Evolutionary conservation across 2,113 vertebrate species (phyloP).

Genomic region (Eurystomus gularis): DNA sequence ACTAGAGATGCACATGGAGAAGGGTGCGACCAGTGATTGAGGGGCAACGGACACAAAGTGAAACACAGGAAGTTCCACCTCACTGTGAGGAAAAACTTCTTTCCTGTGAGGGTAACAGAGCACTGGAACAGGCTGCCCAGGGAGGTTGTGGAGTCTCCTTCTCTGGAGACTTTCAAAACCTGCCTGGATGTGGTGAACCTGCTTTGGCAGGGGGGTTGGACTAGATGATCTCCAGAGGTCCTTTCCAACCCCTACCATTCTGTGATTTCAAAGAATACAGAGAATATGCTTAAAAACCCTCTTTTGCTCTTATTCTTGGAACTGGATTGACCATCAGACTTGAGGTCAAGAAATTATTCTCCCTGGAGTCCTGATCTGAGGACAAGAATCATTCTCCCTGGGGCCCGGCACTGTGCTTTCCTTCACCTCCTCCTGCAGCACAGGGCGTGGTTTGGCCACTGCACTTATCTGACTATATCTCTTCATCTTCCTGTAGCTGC

Average conservation of each 20-base stretch:
- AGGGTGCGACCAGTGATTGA: not conserved
- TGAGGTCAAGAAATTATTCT: not conserved
- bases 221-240: no score
- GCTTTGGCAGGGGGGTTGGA: no score
- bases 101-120: no score
- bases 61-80: no score
- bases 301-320: not conserved
- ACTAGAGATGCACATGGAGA: rapidly evolving
- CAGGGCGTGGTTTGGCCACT: not conserved
- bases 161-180: no score
- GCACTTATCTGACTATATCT: not conserved
- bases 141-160: no score
- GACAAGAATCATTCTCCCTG: not conserved
- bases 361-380: not conserved
- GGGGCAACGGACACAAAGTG: no score
- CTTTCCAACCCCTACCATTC: no score
- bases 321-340: not conserved
- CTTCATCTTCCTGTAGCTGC: constrained; percentile 3
- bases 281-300: not conserved
- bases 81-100: no score
- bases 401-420: not conserved
- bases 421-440: not conserved
- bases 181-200: no score
- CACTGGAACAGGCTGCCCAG: no score
- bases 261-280: not conserved